phyloP scores from a whole-genome alignment of 2,888 invertebrate species.

The Zootermopsis nevadensis region DNA sequence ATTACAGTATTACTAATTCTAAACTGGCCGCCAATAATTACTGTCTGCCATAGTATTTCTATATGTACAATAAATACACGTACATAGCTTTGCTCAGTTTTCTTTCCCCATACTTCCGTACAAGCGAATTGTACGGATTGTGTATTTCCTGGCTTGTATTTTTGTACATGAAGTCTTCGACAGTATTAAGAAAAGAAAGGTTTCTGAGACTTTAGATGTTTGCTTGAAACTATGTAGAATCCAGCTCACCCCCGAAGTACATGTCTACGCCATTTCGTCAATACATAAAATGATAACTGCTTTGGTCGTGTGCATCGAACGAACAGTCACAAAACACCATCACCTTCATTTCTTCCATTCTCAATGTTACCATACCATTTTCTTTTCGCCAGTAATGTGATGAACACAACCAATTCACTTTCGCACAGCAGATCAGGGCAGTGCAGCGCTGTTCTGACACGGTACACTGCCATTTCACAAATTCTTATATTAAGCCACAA shows the following conservation, averaged over 20 bases:
- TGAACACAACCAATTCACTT: slow-evolving; percentile 11
- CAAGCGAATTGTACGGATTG: not conserved
- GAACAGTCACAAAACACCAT: slow-evolving; percentile 31
- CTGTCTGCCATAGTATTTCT: slow-evolving; percentile 52
- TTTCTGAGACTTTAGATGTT: slow-evolving; percentile 5
- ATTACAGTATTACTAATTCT: slow-evolving; percentile 49
- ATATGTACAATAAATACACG: slow-evolving; percentile 54
- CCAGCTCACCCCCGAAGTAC: slow-evolving; percentile 12
- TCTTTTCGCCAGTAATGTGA: not conserved
- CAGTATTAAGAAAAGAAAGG: not conserved
- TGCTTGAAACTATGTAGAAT: not conserved
- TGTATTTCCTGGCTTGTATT: slow-evolving; percentile 27
- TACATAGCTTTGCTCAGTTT: slow-evolving; percentile 44
- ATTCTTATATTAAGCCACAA: not conserved
- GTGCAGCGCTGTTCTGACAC: not conserved
- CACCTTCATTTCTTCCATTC: not conserved
- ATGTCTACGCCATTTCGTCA: slow-evolving; percentile 12
- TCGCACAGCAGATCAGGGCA: not conserved
- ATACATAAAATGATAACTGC: slow-evolving; percentile 41
- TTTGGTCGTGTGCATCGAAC: slow-evolving; percentile 45
- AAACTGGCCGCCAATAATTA: slow-evolving; percentile 52
- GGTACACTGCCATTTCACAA: not conserved
- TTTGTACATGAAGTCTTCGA: slow-evolving; percentile 32
- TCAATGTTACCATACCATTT: not conserved
- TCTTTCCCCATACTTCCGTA: slow-evolving; percentile 33